Evolutionary conservation across 2,797 vertebrate species (phyloP), one percentile per base, ranked within the genome.

Genomic region (Mus spretus): DNA sequence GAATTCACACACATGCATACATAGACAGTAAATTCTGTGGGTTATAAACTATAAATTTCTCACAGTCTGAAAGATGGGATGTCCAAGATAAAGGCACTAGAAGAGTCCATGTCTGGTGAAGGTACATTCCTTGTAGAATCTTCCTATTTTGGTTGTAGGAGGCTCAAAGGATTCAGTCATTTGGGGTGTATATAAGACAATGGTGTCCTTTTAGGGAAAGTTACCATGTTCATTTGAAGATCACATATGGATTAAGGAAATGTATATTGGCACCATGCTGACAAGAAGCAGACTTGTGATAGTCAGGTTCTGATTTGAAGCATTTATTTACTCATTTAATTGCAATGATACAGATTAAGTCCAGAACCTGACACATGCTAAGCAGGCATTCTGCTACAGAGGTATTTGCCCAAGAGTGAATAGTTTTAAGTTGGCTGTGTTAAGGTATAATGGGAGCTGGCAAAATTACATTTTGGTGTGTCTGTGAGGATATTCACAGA

Each of bases 31-130:
- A 65, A 50, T 17, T 65, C 12, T 65, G 28, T 53, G 55, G 44
- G 12, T 79, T 90, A 53, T 79, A 72, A 91, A 80, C 63, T 74
- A 34, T n/a, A 19, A 31, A 63, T 95, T 91, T 91, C 50, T 72
- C 53, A 90, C 37, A 72, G 40, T 91, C 61, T 91, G 40, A 84
- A 72, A 65, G 53, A 50, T 63, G 44, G 28, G 26, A 81, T 86
- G 53, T 53, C 44, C 53, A 53, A 86, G 34, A 72, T 80, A n/a
- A 74, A 80, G 19, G 7, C 55, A 82, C 1, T 61, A 9, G 6
- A 57, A 74, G 44, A 94, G 22, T 57, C 74, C 20, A 34, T 78
- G 47, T 77, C 20, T 84, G n/a, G 22, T 77, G 13, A 72, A 2
- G 31, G 40, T 57, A 44, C 24, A 53, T 86, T 53, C 22, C 34